phyloP scores from a whole-genome alignment of 1,140 invertebrate genomes.

The Drosophila tropicalis region DNA sequence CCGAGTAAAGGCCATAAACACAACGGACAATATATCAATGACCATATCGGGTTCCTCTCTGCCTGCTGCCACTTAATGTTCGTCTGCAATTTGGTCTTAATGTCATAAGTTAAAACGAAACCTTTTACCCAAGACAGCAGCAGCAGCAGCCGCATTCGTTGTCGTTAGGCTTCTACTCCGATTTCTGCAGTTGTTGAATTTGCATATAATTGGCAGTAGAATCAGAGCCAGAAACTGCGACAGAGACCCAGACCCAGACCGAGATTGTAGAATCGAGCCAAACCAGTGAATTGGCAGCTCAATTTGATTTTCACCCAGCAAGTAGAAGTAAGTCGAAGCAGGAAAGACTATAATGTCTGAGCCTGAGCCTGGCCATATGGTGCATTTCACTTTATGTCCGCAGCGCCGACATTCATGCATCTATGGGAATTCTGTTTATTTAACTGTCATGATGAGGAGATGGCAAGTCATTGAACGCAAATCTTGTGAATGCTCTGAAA shows the following conservation, averaged over 20 bases:
- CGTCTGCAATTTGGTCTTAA: slow-evolving; percentile 72
- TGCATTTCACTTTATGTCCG: slow-evolving; percentile 40
- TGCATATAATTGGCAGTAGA: slow-evolving; percentile 56
- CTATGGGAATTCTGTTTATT: slow-evolving; percentile 65
- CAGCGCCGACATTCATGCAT: background rate
- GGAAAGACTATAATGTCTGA: slow-evolving; percentile 1
- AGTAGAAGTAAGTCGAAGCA: background rate
- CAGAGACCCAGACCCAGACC: background rate
- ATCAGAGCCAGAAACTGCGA: background rate
- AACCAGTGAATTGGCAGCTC: slow-evolving; percentile 30
- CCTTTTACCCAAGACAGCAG: slow-evolving; percentile 53
- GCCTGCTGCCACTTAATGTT: slow-evolving; percentile 54
- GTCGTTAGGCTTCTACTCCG: slow-evolving; percentile 38
- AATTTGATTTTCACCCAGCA: slow-evolving; percentile 26
- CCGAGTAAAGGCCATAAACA: slow-evolving; percentile 36
- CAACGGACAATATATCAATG: slow-evolving; percentile 66
- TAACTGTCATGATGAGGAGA: slow-evolving; percentile 56
- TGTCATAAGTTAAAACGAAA: slow-evolving; percentile 74
- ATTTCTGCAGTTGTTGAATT: slow-evolving; percentile 54
- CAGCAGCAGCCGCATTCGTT: slow-evolving; percentile 11
- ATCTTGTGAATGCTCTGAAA: slow-evolving; percentile 25
- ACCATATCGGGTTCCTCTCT: slow-evolving; percentile 59
- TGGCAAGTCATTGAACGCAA: slow-evolving; percentile 68
- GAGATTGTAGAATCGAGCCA: slow-evolving; percentile 2
- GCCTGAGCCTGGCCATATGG: slow-evolving; percentile 56